phyloP scores from a whole-genome alignment of 2,797 vertebrate species.

The Rallus crepitans region DNA sequence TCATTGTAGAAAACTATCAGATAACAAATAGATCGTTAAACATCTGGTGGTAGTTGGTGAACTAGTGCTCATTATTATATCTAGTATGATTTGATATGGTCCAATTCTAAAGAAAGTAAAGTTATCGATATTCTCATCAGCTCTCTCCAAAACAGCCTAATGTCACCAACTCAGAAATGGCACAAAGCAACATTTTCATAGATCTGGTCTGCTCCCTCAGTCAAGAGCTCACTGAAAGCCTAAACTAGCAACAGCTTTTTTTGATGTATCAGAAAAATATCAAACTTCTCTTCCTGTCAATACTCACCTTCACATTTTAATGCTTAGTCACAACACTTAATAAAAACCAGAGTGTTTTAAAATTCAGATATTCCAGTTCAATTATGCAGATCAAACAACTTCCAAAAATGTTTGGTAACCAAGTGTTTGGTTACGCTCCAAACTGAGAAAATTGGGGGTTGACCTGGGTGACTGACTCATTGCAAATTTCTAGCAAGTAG shows the following conservation, averaged over 20 bases:
- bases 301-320: not conserved
- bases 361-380: not conserved
- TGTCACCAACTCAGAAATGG: not conserved
- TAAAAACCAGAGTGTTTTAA: not conserved
- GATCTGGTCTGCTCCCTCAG: not conserved
- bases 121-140: not conserved
- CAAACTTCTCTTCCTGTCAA: not conserved
- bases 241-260: not conserved
- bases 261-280: not conserved
- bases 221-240: not conserved
- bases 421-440: not conserved
- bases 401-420: not conserved
- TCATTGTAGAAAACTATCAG: not conserved
- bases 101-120: not conserved
- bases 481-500: not conserved
- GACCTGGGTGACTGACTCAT: not conserved
- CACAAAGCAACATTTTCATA: not conserved
- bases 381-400: not conserved
- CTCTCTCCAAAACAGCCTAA: not conserved
- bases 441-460: not conserved
- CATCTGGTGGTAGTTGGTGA: too few species aligned
- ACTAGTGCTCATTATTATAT: too few species aligned
- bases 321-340: not conserved
- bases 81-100: not conserved
- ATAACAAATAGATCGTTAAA: not conserved